Base-by-base conservation (phyloP, 2,888 invertebrate genomes). In the Danaus chrysippus region DNA sequence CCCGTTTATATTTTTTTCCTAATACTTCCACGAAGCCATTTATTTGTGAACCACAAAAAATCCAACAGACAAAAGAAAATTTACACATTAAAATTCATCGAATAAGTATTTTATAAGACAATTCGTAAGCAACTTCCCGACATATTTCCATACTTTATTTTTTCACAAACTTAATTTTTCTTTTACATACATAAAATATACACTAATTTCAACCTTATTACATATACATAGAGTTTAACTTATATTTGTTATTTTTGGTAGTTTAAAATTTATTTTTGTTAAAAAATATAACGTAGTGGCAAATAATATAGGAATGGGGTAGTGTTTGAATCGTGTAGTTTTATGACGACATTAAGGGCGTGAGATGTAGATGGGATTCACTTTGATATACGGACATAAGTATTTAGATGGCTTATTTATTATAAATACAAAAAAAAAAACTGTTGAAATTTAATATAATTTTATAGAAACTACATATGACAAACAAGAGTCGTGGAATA, bases 71-170 rank as follows among this genome's bases (percentile, higher is more conserved):
- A 78, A 76, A 77, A 73, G 74, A 70, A 73, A 53, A 53, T 49
- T 63, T 56, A 65, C 63, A 71, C 75, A 80, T 86, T 86, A 86
- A 87, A 85, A 87, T 87, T 87, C 84, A 87, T 86, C 79, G 84
- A 77, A 54, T 64, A 62, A 62, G 54, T 54, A 46, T 54, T 84
- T 80, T 83, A 73, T 81, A 85, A 87, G 84, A 84, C 85, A 76
- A 89, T 89, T 87, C 83, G 82, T 86, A 88, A 80, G 83, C 88
- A 63, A 83, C 81, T 84, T 86, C 83, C 82, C 78, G 82, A 82
- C 78, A 83, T 84, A 87, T 87, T 87, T 84, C 83, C 87, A 89
- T 87, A 86, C 78, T 80, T 78, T 71, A 72, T 69, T 68, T 46
- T 58, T 49, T 59, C 56, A 61, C 55, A 60, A 68, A 65, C 58